Base-by-base conservation (phyloP, 1,140 invertebrate genomes). In the Theocolax elegans region DNA sequence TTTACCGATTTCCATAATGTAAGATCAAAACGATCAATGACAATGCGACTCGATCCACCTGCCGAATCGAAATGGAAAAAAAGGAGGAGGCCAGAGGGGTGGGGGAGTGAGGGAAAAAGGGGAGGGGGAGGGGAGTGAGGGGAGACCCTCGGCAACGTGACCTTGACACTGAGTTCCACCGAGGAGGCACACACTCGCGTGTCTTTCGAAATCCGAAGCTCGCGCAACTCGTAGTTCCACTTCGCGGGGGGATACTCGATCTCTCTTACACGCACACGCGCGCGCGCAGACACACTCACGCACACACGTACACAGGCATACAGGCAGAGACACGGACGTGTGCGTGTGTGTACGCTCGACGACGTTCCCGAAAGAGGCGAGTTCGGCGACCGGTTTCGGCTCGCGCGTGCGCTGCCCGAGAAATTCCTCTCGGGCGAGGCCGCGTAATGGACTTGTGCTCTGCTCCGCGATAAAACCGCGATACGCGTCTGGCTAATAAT, bases 331-430 rank as follows among this genome's bases (percentile, higher is more conserved):
- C n/a, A 23, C 7, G 38, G 21, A 9, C 40, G 8, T 6, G 38
- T 40, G 31, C 35, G 19, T 40, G 19, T 17, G 38, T 42, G 38
- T 58, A 44, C 15, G 15, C 6, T 15, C 13, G 58, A 23, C 23
- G 58, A 44, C 23, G 38, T 35, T 49, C 44, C 17, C 23, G 51
- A 35, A 44, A 25, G 51, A 66, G 9, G 9, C 53, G 40, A 67
- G 40, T 58, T 67, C 64, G 64, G 38, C 65, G 54, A 67, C 54
- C 54, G 54, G 65, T 67, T 67, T 56, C 8, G 65, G 31, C 51
- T 64, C 46, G 25, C 60, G n/a, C 48, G 49, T 51, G 17, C 49
- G 38, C 17, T 58, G 27, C 35, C 23, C 54, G 54, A 63, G 44
- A 44, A 67, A 59, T 67, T 44, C 44, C 65, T 49, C 53, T 42